Percentiles rank a stretch among this genome's conserved stretches.
Conservation (phyloP, 1,140 invertebrate genomes). For the Panagrolaimus sp. region DNA sequence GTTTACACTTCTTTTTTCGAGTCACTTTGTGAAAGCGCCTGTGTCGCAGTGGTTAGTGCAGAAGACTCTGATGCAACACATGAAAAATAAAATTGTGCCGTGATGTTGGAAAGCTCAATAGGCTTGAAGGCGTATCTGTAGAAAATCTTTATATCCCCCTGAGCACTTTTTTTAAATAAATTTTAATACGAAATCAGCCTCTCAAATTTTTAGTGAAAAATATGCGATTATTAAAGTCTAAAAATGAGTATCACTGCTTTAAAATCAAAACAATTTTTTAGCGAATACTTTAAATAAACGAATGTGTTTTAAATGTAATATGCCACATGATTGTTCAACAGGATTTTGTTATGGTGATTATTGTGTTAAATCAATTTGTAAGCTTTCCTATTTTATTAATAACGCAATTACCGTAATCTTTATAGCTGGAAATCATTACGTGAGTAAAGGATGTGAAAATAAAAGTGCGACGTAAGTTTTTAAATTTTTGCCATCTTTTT, state of each 20-base stretch:
- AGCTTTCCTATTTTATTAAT: conserved; percentile 14
- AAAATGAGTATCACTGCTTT: not conserved
- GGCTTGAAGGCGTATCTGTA: not conserved
- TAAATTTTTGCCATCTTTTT: not conserved
- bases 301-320: conserved; percentile 12
- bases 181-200: too few species aligned
- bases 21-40: not conserved
- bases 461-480: conserved; percentile 16
- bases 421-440: conserved; percentile 41
- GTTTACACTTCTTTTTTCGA: too few species aligned
- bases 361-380: conserved; percentile 40
- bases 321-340: not conserved
- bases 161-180: not conserved
- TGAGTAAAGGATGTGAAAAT: conserved; percentile 45
- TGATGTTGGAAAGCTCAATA: not conserved
- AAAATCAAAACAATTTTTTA: too few species aligned
- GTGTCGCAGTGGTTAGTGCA: conserved; percentile 5
- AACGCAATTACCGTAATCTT: not conserved
- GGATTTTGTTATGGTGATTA: conserved; percentile 43
- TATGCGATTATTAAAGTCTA: too few species aligned
- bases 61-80: not conserved
- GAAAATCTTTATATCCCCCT: not conserved
- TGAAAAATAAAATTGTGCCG: too few species aligned
- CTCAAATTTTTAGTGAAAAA: too few species aligned
- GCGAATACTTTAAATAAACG: not conserved